Percentiles rank a stretch among this genome's conserved stretches.
Evolutionary conservation across 2,888 invertebrate genomes (phyloP).

Genomic region (Drepanosiphum platanoidis): DNA sequence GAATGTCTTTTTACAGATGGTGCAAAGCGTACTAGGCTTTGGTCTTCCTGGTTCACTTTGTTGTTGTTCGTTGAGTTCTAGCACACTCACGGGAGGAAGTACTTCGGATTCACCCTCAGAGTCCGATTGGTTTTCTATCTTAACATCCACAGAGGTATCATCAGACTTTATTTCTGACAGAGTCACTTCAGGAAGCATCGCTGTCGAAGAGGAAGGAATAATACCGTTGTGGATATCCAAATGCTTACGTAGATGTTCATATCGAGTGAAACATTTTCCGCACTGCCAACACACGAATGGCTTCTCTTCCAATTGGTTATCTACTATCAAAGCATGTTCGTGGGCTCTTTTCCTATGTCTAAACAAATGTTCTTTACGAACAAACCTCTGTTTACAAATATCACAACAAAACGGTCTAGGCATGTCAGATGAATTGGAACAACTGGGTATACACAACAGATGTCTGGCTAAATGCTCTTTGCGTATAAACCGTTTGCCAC

Average conservation of each 20-base stretch:
- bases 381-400: constrained; percentile 65
- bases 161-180: constrained; percentile 56
- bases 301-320: constrained; percentile 64
- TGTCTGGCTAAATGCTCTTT: constrained; percentile 66
- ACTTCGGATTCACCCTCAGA: constrained; percentile 62
- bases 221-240: constrained; percentile 64
- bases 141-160: not conserved
- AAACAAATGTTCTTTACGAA: constrained; percentile 65
- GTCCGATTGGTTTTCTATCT: constrained; percentile 39
- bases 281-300: constrained; percentile 65
- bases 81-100: constrained; percentile 62
- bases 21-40: constrained; percentile 64
- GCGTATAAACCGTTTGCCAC: constrained; percentile 65
- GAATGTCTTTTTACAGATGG: constrained; percentile 64
- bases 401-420: constrained; percentile 64
- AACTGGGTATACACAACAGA: constrained; percentile 64
- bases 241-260: constrained; percentile 65
- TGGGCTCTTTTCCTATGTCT: constrained; percentile 65
- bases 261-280: constrained; percentile 65
- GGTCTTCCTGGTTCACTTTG: constrained; percentile 41
- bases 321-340: constrained; percentile 62
- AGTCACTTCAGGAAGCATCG: constrained; percentile 63
- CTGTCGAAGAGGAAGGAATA: constrained; percentile 58
- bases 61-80: constrained; percentile 58
- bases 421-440: constrained; percentile 60